Base-by-base conservation (phyloP, 2,113 vertebrate species). In the Takifugu flavidus region DNA sequence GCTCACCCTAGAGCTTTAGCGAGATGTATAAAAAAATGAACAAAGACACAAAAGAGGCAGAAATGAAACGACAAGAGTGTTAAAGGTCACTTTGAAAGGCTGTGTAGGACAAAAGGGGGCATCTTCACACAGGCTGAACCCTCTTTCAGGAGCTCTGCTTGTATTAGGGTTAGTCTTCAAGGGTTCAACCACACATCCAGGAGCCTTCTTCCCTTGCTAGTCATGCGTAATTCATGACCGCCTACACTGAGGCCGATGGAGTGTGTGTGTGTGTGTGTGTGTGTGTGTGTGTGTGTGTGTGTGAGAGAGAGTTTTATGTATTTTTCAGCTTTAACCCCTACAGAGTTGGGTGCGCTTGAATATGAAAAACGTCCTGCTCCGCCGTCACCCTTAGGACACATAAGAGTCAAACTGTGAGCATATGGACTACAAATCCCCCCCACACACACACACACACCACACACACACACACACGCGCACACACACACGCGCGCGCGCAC, bases 191-290 rank as follows among this genome's bases (percentile, higher is more conserved):
- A 80, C 43, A 72, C 46, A 20, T 70, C 65, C 55, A 29, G 56
- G 34, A 39, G 34, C 11, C 34, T 11, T 34, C 63, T 63, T 56
- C 76, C 59, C 58, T 66, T 67, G 54, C 70, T 74, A 12, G 74
- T 88, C 78, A 86, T 88, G 69, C 62, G 49, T 86, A 81, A 89
- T 89, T 87, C 82, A 90, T 87, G 62, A 69, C 72, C 62, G 68
- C 78, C 81, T 78, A 65, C 85, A 69, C 72, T 12, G 61, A 71
- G 53, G 42, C 45, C 63, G 63, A 31, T 11, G 52, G 54, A 62
- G n/a, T n/a, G n/a, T n/a, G n/a, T n/a, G n/a, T n/a, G 39, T 42
- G 42, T 15, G 28, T 58, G 34, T 2, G 34, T 39, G 34, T 39
- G 34, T 39, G 34, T 39, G 34, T 39, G 8, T 39, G 44, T 42